Evolutionary conservation across 2,113 vertebrate genomes (phyloP).

Genomic region (Perccottus glenii): DNA sequence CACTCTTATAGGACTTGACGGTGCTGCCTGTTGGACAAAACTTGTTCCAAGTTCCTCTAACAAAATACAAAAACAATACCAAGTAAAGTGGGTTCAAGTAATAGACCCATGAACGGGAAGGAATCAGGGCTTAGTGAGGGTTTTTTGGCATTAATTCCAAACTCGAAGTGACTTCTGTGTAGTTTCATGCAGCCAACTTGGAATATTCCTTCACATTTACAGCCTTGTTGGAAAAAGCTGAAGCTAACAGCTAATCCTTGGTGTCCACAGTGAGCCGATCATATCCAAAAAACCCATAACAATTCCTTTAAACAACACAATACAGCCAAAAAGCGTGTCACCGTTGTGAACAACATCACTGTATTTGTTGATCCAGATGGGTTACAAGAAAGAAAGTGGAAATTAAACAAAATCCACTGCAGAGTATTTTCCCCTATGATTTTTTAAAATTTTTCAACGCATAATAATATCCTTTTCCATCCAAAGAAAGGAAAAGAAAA

Average conservation of each 20-base stretch:
- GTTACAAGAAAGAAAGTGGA: background rate
- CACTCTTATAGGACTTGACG: background rate
- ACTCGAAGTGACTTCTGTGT: background rate
- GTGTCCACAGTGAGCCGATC: no score
- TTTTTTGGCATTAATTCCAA: background rate
- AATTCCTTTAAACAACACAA: no score
- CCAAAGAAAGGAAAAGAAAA: background rate
- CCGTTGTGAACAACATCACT: no score
- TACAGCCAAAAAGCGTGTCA: no score
- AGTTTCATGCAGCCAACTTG: no score
- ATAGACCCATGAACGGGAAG: background rate
- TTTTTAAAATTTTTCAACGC: background rate
- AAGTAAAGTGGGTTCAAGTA: background rate
- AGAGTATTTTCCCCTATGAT: background rate
- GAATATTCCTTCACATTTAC: no score
- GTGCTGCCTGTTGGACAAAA: background rate
- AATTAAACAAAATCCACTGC: constrained; percentile 1
- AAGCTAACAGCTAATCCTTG: no score
- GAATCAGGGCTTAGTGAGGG: background rate
- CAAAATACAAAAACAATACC: no score
- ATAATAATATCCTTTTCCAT: background rate
- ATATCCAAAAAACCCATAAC: no score
- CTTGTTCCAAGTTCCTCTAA: no score
- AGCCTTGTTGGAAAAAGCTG: no score
- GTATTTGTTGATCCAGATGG: no score